Evolutionary conservation across 2,113 vertebrate species (phyloP).

Genomic region (Eurystomus gularis): DNA sequence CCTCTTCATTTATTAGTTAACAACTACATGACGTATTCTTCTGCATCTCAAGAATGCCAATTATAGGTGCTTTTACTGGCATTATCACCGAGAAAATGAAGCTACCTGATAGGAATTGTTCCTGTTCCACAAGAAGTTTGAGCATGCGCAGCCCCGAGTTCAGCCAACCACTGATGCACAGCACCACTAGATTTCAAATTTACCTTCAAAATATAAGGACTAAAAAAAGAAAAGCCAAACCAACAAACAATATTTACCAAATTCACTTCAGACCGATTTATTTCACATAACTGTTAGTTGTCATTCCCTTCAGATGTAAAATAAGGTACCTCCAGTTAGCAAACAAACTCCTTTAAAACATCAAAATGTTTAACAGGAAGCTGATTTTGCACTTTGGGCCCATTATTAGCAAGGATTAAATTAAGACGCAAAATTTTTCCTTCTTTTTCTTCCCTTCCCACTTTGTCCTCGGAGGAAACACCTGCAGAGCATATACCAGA

Average conservation of each 20-base stretch:
- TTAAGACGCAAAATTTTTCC: rapidly evolving
- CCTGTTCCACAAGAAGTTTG: background rate
- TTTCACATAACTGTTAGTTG: background rate
- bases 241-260: background rate
- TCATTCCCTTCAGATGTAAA: background rate
- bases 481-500: background rate
- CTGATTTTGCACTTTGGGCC: background rate
- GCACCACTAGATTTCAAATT: background rate
- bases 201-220: background rate
- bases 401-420: background rate
- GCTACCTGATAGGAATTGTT: background rate
- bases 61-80: background rate
- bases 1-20: background rate
- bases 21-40: background rate
- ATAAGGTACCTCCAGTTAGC: background rate
- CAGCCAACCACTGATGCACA: background rate
- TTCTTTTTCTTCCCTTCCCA: background rate
- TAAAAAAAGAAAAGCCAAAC: background rate
- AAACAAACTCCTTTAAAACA: background rate
- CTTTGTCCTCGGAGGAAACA: background rate
- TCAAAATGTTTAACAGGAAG: background rate
- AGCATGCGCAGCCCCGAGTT: background rate
- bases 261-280: background rate
- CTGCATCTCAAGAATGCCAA: background rate
- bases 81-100: background rate